Conservation (phyloP, 1,140 invertebrate species). For the Acromyrmex echinatior region DNA sequence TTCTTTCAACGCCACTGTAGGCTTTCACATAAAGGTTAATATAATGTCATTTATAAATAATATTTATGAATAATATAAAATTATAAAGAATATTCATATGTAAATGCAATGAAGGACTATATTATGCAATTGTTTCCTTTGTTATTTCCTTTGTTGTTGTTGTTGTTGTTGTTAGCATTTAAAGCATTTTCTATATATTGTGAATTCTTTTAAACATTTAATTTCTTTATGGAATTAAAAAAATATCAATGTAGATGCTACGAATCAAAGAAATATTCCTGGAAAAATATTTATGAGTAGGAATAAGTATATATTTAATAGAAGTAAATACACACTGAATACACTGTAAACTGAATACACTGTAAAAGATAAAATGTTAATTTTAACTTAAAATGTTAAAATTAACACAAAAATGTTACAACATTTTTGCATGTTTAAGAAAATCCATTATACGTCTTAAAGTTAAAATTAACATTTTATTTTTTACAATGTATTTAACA, state of each 20-base stretch:
- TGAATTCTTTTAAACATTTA: background rate
- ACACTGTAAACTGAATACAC: no score
- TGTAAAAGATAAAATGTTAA: no score
- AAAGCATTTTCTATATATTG: background rate
- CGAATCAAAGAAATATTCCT: background rate
- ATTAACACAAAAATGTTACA: no score
- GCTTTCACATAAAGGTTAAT: background rate
- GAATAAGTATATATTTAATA: background rate
- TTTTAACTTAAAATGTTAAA: no score
- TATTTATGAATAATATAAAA: background rate
- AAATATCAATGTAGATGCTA: background rate
- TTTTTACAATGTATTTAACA: background rate
- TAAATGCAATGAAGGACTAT: background rate
- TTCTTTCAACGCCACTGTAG: no score
- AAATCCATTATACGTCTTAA: no score
- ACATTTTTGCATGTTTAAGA: no score
- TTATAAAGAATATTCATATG: background rate
- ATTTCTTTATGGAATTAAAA: background rate
- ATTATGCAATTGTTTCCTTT: background rate
- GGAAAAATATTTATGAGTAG: background rate
- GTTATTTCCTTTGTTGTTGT: no score
- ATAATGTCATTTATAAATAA: background rate
- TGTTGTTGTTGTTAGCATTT: background rate
- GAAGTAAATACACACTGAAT: background rate
- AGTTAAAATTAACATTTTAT: no score